These are phyloP conservation scores for Cyprinodon brontotheroides DNA, from an alignment of 2,113 vertebrate species.

Conservation along the genomic window DNA sequence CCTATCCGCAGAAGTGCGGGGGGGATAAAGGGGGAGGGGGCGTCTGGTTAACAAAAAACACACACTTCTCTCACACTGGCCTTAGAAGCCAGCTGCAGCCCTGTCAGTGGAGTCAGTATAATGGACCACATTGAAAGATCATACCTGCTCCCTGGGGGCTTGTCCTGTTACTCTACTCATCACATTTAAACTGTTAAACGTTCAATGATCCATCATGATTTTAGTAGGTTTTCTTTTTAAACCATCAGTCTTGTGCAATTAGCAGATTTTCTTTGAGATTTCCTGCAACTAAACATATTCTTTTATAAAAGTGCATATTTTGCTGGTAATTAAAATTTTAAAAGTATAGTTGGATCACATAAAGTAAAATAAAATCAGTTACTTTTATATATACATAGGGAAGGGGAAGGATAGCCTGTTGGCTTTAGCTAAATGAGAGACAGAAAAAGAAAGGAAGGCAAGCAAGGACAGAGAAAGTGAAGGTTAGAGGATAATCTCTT, in stretches of 20 bases:
- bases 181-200: neutral
- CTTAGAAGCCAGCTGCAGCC: conserved; percentile 68
- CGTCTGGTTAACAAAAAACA: conserved; percentile 64
- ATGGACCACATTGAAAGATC: conserved; percentile 56
- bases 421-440: conserved; percentile 26
- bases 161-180: neutral
- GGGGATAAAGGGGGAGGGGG: conserved; percentile 36
- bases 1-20: conserved; percentile 80
- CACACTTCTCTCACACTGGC: conserved; percentile 41
- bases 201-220: neutral
- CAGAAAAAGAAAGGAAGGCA: conserved; percentile 38
- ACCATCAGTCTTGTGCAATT: neutral
- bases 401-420: conserved; percentile 6
- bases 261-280: neutral
- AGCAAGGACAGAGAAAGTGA: conserved; percentile 42
- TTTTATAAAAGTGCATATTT: neutral
- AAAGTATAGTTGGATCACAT: conserved; percentile 11
- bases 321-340: conserved; percentile 7
- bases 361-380: neutral
- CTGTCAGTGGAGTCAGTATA: conserved; percentile 66
- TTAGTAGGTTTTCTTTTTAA: neutral
- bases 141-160: conserved; percentile 30
- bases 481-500: conserved; percentile 11
- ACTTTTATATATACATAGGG: conserved; percentile 12
- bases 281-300: neutral